Percentiles rank a stretch among this genome's conserved stretches.
Evolutionary conservation across 2,888 invertebrate species (phyloP).

Genomic region (Euplexia lucipara): DNA sequence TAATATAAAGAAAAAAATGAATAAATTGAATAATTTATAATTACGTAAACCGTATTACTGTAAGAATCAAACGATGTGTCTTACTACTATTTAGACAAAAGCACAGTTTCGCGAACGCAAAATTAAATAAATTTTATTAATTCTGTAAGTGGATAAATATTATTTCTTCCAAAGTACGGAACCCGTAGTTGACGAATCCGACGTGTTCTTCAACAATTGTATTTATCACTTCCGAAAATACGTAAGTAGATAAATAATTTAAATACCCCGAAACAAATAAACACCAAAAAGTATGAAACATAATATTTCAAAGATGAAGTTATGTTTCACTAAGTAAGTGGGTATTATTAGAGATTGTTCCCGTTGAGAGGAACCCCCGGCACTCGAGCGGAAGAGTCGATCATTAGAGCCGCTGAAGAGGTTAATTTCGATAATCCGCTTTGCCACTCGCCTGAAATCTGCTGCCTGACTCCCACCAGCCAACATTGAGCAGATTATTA

Average conservation of each 20-base stretch:
- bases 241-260: neutral
- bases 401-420: conserved; percentile 84
- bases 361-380: conserved; percentile 71
- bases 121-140: too few relatives aligned
- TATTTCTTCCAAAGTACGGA: too few relatives aligned
- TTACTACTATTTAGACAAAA: too few relatives aligned
- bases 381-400: conserved; percentile 80
- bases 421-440: conserved; percentile 89
- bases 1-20: too few relatives aligned
- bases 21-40: too few relatives aligned
- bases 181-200: too few relatives aligned
- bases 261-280: neutral
- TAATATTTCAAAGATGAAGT: conserved; percentile 38
- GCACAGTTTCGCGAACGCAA: too few relatives aligned
- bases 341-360: conserved; percentile 56
- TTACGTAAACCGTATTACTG: too few relatives aligned
- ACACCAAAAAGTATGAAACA: conserved; percentile 18
- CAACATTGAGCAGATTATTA: conserved; percentile 62
- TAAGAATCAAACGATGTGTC: too few relatives aligned
- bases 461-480: conserved; percentile 60
- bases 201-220: too few relatives aligned
- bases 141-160: too few relatives aligned
- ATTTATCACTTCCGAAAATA: too few relatives aligned
- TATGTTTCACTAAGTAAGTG: conserved; percentile 55
- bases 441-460: conserved; percentile 79